phyloP scores from a whole-genome alignment of 2,113 vertebrate species.

The Caranx melampygus region DNA sequence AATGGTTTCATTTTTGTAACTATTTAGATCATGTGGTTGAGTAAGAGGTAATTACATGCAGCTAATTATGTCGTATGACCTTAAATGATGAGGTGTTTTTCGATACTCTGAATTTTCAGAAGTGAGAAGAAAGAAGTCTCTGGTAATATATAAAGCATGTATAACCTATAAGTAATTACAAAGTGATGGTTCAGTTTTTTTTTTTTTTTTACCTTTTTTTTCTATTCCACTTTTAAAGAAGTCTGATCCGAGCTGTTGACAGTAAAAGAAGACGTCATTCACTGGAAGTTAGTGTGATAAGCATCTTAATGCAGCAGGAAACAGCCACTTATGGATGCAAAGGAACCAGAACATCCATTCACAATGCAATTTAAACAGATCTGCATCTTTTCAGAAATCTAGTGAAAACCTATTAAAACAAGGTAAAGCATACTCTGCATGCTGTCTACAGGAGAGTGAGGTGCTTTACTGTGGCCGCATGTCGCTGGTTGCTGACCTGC shows the following conservation, averaged over 20 bases:
- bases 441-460: slow-evolving; percentile 89
- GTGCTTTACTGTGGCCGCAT: slow-evolving; percentile 89
- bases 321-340: not conserved
- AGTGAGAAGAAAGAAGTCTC: not conserved
- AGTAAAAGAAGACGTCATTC: not conserved
- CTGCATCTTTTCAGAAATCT: not conserved
- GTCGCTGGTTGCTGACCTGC: slow-evolving; percentile 92
- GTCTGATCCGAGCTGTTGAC: not conserved
- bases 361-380: not conserved
- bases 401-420: not conserved
- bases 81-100: not conserved
- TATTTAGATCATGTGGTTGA: not conserved
- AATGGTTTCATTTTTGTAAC: not conserved
- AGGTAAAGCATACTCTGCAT: not conserved
- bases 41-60: not conserved
- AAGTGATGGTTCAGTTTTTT: not conserved
- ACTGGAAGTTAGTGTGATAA: not conserved
- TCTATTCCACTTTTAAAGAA: not conserved
- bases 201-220: too few species aligned
- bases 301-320: too few species aligned
- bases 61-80: not conserved
- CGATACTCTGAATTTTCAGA: not conserved
- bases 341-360: not conserved
- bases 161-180: not conserved
- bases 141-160: too few species aligned